phyloP scores from a whole-genome alignment of 2,888 invertebrate genomes.

The Pasiphila rectangulata region DNA sequence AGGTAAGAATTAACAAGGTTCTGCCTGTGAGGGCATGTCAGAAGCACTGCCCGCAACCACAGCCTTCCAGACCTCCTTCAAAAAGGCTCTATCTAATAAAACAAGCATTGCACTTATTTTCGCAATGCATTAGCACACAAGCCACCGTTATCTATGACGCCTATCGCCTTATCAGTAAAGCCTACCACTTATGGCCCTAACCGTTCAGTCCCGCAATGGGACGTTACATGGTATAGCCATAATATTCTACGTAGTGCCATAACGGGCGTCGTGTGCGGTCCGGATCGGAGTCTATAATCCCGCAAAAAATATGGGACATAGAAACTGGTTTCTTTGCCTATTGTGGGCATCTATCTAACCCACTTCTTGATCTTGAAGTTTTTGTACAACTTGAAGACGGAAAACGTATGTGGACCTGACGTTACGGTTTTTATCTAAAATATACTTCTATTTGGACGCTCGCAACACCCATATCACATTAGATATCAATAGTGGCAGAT shows the following conservation, averaged over 20 bases:
- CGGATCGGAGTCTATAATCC: slow-evolving; percentile 39
- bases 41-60: no score
- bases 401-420: no score
- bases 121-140: slow-evolving; percentile 43
- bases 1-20: no score
- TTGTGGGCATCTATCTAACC: slow-evolving; percentile 6
- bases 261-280: slow-evolving; percentile 47
- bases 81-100: neutral
- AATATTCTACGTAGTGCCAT: slow-evolving; percentile 23
- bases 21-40: no score
- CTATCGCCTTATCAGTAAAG: slow-evolving; percentile 38
- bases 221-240: slow-evolving; percentile 26
- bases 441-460: no score
- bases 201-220: slow-evolving; percentile 31
- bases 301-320: slow-evolving; percentile 40
- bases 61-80: no score
- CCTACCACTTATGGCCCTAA: slow-evolving; percentile 30
- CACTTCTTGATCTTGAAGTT: neutral
- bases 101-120: slow-evolving; percentile 29
- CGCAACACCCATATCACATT: no score
- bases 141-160: slow-evolving; percentile 42
- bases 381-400: neutral
- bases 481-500: no score
- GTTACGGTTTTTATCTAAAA: neutral
- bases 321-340: slow-evolving; percentile 17